Evolutionary conservation across 2,888 invertebrate genomes (phyloP).

Genomic region (Chloroclystis v-ata): DNA sequence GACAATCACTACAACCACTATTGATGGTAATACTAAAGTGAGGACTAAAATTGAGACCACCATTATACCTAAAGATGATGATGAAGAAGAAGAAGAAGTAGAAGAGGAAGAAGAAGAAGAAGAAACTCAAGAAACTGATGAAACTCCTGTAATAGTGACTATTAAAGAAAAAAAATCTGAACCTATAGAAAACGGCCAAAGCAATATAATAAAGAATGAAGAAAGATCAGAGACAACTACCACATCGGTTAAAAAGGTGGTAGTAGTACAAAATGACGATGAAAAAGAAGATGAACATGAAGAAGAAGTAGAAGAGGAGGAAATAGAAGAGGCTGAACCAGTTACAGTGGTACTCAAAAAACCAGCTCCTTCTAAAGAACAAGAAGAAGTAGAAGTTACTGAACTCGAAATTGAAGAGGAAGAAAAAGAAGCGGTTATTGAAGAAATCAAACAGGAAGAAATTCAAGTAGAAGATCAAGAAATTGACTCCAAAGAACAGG

Average conservation of each 20-base stretch:
- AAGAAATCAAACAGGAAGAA: conserved; percentile 13
- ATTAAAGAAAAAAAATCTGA: conserved; percentile 26
- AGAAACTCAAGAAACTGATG: conserved; percentile 29
- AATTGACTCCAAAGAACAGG: conserved; percentile 8
- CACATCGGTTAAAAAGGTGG: conserved; percentile 55
- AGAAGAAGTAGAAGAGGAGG: conserved; percentile 39
- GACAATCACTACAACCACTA: conserved; percentile 66
- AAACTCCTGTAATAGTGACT: conserved; percentile 31
- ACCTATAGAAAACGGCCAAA: conserved; percentile 36
- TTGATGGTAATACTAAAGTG: conserved; percentile 67
- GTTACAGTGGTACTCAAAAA: conserved; percentile 38
- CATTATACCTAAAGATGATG: conserved; percentile 59
- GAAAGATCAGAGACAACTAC: conserved; percentile 56
- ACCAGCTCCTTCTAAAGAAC: conserved; percentile 23
- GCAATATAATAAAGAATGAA: conserved; percentile 49
- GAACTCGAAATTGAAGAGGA: conserved; percentile 19
- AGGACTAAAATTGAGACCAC: conserved; percentile 65
- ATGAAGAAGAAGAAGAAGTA: conserved; percentile 49
- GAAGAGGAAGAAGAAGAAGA: conserved; percentile 44
- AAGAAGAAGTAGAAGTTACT: conserved; percentile 15
- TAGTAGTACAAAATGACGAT: conserved; percentile 47
- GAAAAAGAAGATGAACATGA: conserved; percentile 43
- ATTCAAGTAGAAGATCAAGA: conserved; percentile 14
- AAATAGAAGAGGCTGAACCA: conserved; percentile 35
- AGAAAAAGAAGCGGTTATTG: conserved; percentile 4